phyloP scores from a whole-genome alignment of 2,113 vertebrate species.

The Sceloporus tristichus region DNA sequence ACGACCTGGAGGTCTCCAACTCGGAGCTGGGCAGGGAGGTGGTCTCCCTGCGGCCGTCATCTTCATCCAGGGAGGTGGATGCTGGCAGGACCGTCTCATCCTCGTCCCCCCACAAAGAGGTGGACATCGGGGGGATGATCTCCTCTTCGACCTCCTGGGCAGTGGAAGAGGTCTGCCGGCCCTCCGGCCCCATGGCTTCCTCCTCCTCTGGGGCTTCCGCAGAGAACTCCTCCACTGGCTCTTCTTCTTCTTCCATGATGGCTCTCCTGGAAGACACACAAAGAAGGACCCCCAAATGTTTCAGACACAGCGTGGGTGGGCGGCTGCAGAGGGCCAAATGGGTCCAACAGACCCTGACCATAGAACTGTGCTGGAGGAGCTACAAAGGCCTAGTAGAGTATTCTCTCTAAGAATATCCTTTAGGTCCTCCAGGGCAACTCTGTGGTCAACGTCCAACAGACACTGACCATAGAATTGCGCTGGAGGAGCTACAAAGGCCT shows the following conservation, averaged over 20 bases:
- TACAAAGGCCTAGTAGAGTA: no score
- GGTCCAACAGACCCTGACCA: no score
- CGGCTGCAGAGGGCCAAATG: no score
- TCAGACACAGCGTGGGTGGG: no score
- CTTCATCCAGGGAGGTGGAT: not conserved
- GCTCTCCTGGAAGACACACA: no score
- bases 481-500: no score
- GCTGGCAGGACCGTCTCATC: not conserved
- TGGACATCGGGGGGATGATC: not conserved
- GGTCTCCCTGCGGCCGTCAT: not conserved
- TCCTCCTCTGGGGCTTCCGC: not conserved
- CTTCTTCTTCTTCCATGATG: not conserved
- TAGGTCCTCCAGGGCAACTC: no score
- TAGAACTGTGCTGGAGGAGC: no score
- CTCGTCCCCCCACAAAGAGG: not conserved
- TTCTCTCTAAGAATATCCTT: no score
- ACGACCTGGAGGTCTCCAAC: not conserved
- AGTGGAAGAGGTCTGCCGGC: not conserved
- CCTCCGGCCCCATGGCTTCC: not conserved
- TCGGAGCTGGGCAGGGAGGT: not conserved
- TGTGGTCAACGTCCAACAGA: no score
- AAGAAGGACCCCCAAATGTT: no score
- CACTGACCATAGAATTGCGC: no score
- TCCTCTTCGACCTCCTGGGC: slow-evolving; percentile 34
- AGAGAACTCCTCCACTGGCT: not conserved